phyloP scores from a whole-genome alignment of 2,888 invertebrate species.

The Anarsia innoxiella region DNA sequence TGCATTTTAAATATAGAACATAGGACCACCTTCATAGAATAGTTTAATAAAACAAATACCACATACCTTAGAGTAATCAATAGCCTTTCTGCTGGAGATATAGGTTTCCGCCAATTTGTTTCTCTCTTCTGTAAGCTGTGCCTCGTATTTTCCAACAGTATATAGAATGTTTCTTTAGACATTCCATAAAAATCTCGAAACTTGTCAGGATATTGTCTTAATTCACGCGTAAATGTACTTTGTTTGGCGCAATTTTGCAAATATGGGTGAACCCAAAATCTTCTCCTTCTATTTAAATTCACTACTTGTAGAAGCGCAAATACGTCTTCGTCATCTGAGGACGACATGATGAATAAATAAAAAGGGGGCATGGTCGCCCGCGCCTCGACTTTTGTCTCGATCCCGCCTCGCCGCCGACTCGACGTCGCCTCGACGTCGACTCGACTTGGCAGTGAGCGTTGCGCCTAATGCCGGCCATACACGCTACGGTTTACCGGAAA shows the following conservation, averaged over 20 bases:
- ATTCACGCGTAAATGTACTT: constrained; percentile 5
- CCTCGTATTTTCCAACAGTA: constrained; percentile 4
- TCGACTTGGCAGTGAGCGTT: too few species aligned
- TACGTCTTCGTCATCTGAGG: constrained; percentile 10
- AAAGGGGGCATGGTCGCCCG: constrained; percentile 5
- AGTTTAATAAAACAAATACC: not conserved
- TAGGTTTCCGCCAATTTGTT: constrained; percentile 1
- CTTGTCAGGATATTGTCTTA: constrained; percentile 7
- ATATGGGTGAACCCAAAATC: constrained; percentile 8
- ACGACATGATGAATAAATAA: constrained; percentile 4
- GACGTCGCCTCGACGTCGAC: too few species aligned
- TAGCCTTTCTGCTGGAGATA: not conserved
- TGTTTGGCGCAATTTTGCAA: constrained; percentile 3
- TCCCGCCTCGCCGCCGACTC: too few species aligned
- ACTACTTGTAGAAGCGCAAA: constrained; percentile 5
- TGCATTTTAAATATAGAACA: not conserved
- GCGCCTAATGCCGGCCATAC: too few species aligned
- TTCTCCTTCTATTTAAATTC: constrained; percentile 7
- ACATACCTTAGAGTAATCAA: constrained; percentile 1
- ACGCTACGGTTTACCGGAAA: too few species aligned
- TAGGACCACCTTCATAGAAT: not conserved
- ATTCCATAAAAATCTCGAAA: constrained; percentile 5
- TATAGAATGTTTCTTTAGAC: constrained; percentile 7
- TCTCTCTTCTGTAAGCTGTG: not conserved
- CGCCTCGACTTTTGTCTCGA: too few species aligned